Evolutionary conservation across 2,797 vertebrate genomes (phyloP).

Genomic region (Vespertilio murinus): DNA sequence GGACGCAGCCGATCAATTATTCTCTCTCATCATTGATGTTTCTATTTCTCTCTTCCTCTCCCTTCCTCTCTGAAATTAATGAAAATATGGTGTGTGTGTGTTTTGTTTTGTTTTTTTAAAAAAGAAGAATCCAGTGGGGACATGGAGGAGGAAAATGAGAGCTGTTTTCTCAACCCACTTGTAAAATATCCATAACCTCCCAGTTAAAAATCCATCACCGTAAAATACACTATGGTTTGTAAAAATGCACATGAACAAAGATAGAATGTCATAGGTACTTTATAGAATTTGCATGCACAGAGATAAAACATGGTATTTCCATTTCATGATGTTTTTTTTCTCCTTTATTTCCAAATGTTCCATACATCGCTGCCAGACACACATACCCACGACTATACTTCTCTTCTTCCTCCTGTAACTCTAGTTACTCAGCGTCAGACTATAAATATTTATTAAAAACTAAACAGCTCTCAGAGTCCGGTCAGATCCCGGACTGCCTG

Average conservation of each 20-base stretch:
- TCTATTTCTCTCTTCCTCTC: no score
- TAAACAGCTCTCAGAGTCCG: background rate
- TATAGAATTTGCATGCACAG: background rate
- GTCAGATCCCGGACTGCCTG: background rate
- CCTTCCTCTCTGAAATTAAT: no score
- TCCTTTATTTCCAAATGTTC: constrained; percentile 5
- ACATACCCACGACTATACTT: background rate
- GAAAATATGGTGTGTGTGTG: no score
- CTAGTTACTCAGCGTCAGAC: background rate
- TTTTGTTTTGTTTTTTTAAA: no score
- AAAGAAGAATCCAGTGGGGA: background rate
- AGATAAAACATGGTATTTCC: constrained; percentile 28
- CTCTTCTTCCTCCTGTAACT: background rate
- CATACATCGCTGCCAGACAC: background rate
- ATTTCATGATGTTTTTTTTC: background rate
- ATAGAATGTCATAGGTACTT: background rate
- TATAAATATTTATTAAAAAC: constrained; percentile 26
- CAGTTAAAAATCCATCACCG: background rate
- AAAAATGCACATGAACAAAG: background rate
- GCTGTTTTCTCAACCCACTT: background rate
- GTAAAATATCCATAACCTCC: background rate
- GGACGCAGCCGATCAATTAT: no score
- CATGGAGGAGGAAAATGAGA: background rate
- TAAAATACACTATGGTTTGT: background rate
- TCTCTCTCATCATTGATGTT: no score